Percentiles rank a stretch among this genome's conserved stretches.
phyloP scores from a whole-genome alignment of 1,140 invertebrate genomes.

The Calliopsis andreniformis region DNA sequence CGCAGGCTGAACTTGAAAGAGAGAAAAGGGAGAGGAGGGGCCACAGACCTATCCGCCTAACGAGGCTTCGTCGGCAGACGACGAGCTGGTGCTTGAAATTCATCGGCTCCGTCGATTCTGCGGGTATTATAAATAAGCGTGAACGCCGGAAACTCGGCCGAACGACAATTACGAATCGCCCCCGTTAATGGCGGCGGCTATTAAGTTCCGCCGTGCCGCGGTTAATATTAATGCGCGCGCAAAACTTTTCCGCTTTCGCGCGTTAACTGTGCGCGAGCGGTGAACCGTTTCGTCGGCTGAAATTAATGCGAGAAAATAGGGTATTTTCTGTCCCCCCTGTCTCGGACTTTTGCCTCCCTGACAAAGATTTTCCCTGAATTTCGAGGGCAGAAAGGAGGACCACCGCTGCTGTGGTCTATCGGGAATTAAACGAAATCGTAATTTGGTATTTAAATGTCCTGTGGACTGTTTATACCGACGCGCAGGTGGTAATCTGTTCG shows the following conservation, averaged over 20 bases:
- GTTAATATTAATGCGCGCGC: slow-evolving; percentile 16
- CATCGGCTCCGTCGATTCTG: slow-evolving; percentile 59
- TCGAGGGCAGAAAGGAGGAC: no score
- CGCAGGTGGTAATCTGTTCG: no score
- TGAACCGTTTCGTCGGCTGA: neutral
- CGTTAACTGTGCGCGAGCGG: neutral
- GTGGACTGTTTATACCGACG: no score
- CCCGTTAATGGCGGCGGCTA: slow-evolving; percentile 54
- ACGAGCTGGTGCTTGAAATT: slow-evolving; percentile 57
- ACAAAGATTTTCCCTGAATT: no score
- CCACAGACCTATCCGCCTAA: slow-evolving; percentile 23
- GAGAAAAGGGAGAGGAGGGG: neutral
- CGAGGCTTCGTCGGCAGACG: slow-evolving; percentile 38
- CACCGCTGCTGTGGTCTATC: no score
- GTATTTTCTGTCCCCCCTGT: neutral
- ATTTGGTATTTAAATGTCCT: no score
- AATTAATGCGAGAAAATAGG: slow-evolving; percentile 8
- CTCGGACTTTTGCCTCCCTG: neutral
- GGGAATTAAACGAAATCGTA: no score
- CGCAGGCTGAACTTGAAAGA: slow-evolving; percentile 35
- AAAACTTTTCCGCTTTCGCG: slow-evolving; percentile 13
- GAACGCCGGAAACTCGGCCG: slow-evolving; percentile 69
- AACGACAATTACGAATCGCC: slow-evolving; percentile 73
- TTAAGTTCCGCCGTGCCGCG: slow-evolving; percentile 2
- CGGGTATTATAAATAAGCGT: slow-evolving; percentile 76